Base-by-base conservation (phyloP, 2,113 vertebrate genomes). In the human region DNA sequence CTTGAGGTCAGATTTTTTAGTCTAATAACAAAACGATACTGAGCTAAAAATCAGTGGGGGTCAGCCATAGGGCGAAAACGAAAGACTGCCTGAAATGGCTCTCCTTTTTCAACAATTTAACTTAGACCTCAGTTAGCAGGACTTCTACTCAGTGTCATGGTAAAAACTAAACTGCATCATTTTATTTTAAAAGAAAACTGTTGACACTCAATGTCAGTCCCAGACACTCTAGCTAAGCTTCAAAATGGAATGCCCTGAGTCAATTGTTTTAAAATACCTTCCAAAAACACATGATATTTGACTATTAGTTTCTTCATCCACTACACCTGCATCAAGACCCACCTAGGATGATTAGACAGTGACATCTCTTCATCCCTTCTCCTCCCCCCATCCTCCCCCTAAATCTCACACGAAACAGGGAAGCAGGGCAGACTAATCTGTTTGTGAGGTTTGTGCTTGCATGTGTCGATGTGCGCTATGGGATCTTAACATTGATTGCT, bases 21-120 rank as follows among this genome's bases (percentile, higher is more conserved):
- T 92, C 90, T 92, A 92, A 96, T 89, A 97, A 93, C 66, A 97
- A 96, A 96, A 94, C 68, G 50, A 94, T 89, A 87, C 89, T 92
- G 68, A 97, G 94, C 70, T 90, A 61, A 91, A 96, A 94, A 68
- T 94, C 93, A 79, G 23, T 22, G 17, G 52, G 59, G 92, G 83
- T 95, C 87, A 84, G 83, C 22, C 66, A 55, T 10, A 64, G 91
- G 70, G 89, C 12, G 38, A 97, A 96, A 97, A 81, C 78, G 70
- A 97, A 92, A 94, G 70, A 55, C 86, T 83, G 32, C 18, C 66
- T 40, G 89, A 89, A 93, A 79, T 64, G 57, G 40, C 72, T 97
- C 95, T 95, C 59, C 22, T 85, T 88, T 93, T 59, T 89, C 57
- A 91, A 89, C 82, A 81, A 85, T 97, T 96, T 94, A 75, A 95